Percentiles rank a stretch among this genome's conserved stretches.
Conservation (phyloP, 1,140 invertebrate genomes). For the Notospermus geniculatus region DNA sequence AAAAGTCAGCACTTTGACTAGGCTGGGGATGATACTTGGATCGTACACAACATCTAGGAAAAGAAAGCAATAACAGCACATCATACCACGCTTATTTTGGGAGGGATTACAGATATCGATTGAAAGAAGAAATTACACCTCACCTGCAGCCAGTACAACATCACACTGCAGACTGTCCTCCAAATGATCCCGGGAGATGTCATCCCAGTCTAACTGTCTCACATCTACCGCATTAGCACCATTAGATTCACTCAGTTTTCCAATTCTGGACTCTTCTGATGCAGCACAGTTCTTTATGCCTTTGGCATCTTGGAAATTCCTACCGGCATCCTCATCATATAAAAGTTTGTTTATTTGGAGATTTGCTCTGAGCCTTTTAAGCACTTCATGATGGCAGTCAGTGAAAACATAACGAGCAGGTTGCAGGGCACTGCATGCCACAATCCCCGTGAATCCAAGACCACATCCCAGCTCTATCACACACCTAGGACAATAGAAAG, state of each 20-base stretch:
- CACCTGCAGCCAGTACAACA: slow-evolving; percentile 47
- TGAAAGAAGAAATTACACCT: slow-evolving; percentile 7
- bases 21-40: slow-evolving; percentile 36
- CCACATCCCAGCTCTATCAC: slow-evolving; percentile 47
- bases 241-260: slow-evolving; percentile 23
- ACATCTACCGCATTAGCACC: slow-evolving; percentile 29
- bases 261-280: neutral
- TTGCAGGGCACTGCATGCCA: slow-evolving; percentile 33
- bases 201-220: slow-evolving; percentile 40
- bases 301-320: slow-evolving; percentile 2
- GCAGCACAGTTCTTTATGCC: neutral
- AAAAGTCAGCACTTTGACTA: slow-evolving; percentile 34
- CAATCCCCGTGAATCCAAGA: slow-evolving; percentile 42
- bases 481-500: neutral
- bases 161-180: slow-evolving; percentile 28
- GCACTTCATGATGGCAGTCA: slow-evolving; percentile 44
- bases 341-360: slow-evolving; percentile 26
- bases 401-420: slow-evolving; percentile 37
- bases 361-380: slow-evolving; percentile 42
- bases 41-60: slow-evolving; percentile 52
- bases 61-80: too few species aligned
- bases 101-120: neutral
- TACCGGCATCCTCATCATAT: neutral
- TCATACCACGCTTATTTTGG: too few species aligned
- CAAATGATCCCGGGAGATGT: slow-evolving; percentile 19